Evolutionary conservation across 2,888 invertebrate species (phyloP).

Genomic region (Argyresthia albistria): DNA sequence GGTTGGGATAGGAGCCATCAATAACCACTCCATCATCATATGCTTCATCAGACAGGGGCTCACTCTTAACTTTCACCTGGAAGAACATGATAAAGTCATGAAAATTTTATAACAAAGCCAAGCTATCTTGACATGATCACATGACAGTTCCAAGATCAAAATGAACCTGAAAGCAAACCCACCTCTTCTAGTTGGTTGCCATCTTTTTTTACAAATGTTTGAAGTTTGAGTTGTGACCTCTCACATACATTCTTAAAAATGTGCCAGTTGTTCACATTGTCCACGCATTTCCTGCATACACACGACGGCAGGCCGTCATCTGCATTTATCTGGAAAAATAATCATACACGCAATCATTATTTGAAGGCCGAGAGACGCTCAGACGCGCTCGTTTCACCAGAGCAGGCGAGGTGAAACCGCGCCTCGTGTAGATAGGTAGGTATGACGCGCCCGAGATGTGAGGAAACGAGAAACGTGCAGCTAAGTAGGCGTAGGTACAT

Average conservation of each 20-base stretch:
- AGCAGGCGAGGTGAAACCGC: constrained; percentile 59
- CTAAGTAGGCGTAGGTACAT: constrained; percentile 63
- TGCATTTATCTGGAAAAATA: constrained; percentile 72
- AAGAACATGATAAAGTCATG: constrained; percentile 34
- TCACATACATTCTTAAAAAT: constrained; percentile 76
- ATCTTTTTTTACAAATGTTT: constrained; percentile 69
- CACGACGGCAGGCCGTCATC: constrained; percentile 76
- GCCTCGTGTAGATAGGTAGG: constrained; percentile 50
- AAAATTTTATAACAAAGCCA: background rate
- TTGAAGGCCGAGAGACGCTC: constrained; percentile 52
- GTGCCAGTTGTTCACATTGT: constrained; percentile 78
- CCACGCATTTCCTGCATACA: constrained; percentile 76
- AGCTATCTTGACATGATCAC: constrained; percentile 7
- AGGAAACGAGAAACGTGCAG: constrained; percentile 14
- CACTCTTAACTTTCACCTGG: constrained; percentile 72
- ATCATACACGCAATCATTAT: constrained; percentile 56
- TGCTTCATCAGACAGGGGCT: constrained; percentile 67
- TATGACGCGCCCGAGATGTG: constrained; percentile 30
- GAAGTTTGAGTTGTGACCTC: constrained; percentile 76
- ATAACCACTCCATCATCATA: constrained; percentile 69
- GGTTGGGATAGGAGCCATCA: constrained; percentile 58
- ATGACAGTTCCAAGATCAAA: constrained; percentile 46
- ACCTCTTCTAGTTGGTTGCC: constrained; percentile 69
- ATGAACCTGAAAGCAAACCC: constrained; percentile 37
- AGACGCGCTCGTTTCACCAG: constrained; percentile 60